Percentiles rank a stretch among this genome's conserved stretches.
Conservation (phyloP, 2,888 invertebrate species). For the Onthophagus sagittarius region DNA sequence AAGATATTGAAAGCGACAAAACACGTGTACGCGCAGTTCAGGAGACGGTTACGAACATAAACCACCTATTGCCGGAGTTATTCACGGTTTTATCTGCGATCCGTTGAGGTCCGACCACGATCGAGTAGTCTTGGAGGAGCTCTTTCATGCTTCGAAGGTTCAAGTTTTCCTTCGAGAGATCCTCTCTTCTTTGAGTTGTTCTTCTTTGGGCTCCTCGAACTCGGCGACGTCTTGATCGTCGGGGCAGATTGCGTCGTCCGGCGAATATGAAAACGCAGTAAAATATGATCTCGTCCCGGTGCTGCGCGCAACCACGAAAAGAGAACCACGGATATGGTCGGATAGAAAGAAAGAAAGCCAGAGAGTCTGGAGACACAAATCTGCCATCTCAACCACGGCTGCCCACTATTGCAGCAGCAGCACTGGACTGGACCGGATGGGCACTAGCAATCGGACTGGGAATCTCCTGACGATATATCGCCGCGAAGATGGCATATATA, state of each 20-base stretch:
- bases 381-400: not conserved
- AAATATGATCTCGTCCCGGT: conserved; percentile 8
- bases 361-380: not conserved
- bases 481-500: conserved; percentile 37
- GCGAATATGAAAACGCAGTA: conserved; percentile 11
- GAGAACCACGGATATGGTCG: not conserved
- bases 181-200: too few relatives aligned
- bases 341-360: not conserved
- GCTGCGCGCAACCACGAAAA: not conserved
- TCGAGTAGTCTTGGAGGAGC: not conserved
- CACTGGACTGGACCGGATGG: not conserved
- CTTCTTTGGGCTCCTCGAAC: not conserved
- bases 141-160: not conserved
- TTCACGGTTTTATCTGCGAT: not conserved
- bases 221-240: conserved; percentile 1
- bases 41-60: not conserved
- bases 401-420: not conserved
- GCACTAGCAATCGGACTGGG: conserved; percentile 29
- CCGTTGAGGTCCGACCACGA: not conserved
- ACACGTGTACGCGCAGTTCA: not conserved
- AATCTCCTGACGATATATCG: conserved; percentile 41
- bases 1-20: not conserved
- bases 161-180: not conserved
- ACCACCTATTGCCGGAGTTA: not conserved
- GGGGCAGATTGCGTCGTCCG: not conserved